Percentiles rank a stretch among this genome's conserved stretches.
Evolutionary conservation across 2,113 vertebrate genomes (phyloP).

Genomic region (Coregonus clupeaformis): DNA sequence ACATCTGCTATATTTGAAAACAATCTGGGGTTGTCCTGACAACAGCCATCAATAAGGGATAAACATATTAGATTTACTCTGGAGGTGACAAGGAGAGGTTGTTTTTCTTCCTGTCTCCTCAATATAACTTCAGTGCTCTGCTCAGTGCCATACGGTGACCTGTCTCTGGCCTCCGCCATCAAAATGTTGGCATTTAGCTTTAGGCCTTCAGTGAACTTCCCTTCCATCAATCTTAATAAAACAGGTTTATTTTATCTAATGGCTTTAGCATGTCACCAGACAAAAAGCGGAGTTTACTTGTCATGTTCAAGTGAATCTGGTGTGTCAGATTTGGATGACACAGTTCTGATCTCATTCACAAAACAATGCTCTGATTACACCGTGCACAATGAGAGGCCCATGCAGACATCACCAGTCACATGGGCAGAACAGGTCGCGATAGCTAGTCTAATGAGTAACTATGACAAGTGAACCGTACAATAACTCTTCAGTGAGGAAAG

Average conservation of each 20-base stretch:
- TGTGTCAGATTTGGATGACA: neutral
- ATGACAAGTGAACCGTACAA: neutral
- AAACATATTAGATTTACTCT: conserved; percentile 19
- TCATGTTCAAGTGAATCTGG: neutral
- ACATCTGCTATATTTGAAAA: conserved; percentile 18
- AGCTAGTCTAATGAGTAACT: conserved; percentile 1
- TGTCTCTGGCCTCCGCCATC: conserved; percentile 11
- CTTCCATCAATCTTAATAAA: neutral
- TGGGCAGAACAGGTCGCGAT: neutral
- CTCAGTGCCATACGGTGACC: conserved; percentile 11
- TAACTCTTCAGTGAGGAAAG: neutral
- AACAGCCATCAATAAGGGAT: conserved; percentile 12
- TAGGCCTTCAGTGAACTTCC: neutral
- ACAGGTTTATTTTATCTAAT: neutral
- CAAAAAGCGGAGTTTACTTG: neutral
- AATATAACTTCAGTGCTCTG: conserved; percentile 6
- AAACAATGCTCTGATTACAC: neutral
- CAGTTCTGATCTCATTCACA: neutral
- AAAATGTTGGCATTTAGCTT: neutral
- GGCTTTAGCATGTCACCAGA: neutral
- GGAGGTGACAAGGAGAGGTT: neutral
- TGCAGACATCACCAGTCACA: neutral
- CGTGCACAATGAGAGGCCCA: neutral
- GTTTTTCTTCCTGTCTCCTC: conserved; percentile 5
- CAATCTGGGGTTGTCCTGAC: conserved; percentile 17